Evolutionary conservation across 2,888 invertebrate genomes (phyloP).

Genomic region (Anagyrus pseudococci): DNA sequence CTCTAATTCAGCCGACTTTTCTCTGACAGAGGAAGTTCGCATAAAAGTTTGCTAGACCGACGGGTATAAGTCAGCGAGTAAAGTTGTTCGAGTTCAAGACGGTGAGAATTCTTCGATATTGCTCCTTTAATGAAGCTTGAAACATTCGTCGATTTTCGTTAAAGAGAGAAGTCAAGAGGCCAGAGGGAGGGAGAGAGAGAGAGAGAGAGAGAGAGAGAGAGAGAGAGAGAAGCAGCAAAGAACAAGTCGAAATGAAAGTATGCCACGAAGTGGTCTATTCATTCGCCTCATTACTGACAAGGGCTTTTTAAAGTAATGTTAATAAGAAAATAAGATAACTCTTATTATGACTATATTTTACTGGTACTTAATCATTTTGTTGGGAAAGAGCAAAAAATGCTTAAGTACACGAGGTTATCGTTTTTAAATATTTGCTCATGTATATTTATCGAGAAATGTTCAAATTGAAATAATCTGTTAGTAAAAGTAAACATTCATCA

Average conservation of each 20-base stretch:
- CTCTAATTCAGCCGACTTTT: constrained; percentile 23
- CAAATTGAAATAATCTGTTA: too few species aligned
- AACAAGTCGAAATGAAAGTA: constrained; percentile 32
- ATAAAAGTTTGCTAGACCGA: constrained; percentile 25
- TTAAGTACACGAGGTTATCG: too few species aligned
- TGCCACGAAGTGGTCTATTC: constrained; percentile 38
- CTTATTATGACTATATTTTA: too few species aligned
- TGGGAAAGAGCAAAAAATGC: too few species aligned
- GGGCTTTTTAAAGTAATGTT: constrained; percentile 42
- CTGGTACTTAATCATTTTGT: too few species aligned
- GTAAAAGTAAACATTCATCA: too few species aligned
- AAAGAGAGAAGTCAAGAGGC: constrained; percentile 9
- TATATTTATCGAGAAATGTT: too few species aligned
- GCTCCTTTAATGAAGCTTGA: constrained; percentile 51
- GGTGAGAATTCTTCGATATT: constrained; percentile 49
- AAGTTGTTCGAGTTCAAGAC: constrained; percentile 37
- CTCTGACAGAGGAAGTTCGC: constrained; percentile 22
- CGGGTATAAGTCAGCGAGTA: constrained; percentile 23
- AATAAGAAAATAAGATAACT: too few species aligned
- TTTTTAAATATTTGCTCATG: too few species aligned
- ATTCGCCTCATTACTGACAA: constrained; percentile 43
- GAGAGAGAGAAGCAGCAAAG: constrained; percentile 10
- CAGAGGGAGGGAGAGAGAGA: too few species aligned
- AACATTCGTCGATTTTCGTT: constrained; percentile 44
- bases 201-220: constrained; percentile 13